These are phyloP conservation scores for Stictocephala bisonia DNA, from an alignment of 2,888 invertebrate genomes.

Conservation along the genomic window DNA sequence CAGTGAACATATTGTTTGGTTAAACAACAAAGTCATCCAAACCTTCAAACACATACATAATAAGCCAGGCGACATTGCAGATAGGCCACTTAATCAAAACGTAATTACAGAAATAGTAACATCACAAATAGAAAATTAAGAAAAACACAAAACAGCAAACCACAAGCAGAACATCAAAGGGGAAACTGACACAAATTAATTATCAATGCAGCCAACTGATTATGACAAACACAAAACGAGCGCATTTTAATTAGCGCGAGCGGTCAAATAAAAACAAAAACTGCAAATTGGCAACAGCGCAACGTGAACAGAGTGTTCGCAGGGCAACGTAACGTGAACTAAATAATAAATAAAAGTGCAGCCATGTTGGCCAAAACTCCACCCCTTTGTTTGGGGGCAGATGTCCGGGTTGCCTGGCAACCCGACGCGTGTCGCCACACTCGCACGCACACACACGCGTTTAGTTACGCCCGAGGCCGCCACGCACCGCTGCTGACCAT, in stretches of 20 bases:
- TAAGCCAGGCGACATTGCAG: too few relatives aligned
- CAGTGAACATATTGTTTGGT: too few relatives aligned
- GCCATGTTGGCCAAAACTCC: conserved; percentile 34
- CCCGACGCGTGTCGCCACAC: not conserved
- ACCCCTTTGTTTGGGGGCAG: conserved; percentile 19
- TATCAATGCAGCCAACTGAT: too few relatives aligned
- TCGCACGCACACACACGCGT: not conserved
- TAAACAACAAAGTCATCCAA: too few relatives aligned
- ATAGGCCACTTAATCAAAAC: too few relatives aligned
- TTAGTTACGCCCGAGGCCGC: conserved; percentile 2
- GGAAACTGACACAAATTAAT: too few relatives aligned
- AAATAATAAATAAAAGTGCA: conserved; percentile 38
- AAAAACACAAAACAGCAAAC: conserved; percentile 23
- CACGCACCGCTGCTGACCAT: not conserved
- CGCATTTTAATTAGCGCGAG: too few relatives aligned
- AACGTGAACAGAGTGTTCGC: conserved; percentile 16
- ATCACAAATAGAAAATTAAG: too few relatives aligned
- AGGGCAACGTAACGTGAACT: conserved; percentile 11
- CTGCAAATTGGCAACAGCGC: conserved; percentile 17
- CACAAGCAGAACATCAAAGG: too few relatives aligned
- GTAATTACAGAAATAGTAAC: too few relatives aligned
- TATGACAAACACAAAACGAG: too few relatives aligned
- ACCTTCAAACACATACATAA: too few relatives aligned
- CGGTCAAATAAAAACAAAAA: conserved; percentile 7
- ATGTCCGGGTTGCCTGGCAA: conserved; percentile 24